Conservation (phyloP, 1,140 invertebrate genomes). For the Aphis craccivora region DNA sequence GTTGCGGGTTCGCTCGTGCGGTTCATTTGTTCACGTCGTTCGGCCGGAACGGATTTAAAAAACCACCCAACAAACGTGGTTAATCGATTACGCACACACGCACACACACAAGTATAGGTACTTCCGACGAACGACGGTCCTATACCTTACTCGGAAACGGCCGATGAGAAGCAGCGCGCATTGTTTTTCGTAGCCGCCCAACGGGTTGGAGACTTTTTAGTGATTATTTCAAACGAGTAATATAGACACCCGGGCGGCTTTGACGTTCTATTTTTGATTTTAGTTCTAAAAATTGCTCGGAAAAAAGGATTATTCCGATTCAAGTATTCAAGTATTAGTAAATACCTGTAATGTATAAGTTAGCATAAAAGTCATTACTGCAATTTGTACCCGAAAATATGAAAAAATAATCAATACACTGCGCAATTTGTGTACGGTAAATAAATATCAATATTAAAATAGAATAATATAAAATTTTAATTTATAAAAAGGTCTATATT, state of each 20-base stretch:
- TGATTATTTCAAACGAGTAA: background rate
- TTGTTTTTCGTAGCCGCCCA: background rate
- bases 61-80: constrained; percentile 34
- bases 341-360: background rate
- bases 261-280: background rate
- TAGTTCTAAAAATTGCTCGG: background rate
- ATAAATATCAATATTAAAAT: background rate
- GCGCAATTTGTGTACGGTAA: background rate
- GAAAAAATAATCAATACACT: no score
- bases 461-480: background rate
- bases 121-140: background rate
- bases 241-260: background rate
- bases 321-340: background rate
- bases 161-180: background rate
- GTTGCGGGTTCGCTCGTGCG: constrained; percentile 44
- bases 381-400: no score
- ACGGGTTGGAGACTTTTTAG: background rate
- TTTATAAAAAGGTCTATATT: background rate
- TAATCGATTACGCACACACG: constrained; percentile 46
- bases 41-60: constrained; percentile 34
- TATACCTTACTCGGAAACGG: background rate
- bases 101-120: background rate
- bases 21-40: constrained; percentile 38
- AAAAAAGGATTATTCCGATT: background rate
- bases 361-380: no score